Base-by-base conservation (phyloP, 2,888 invertebrate genomes). In the Lydus trimaculatus region DNA sequence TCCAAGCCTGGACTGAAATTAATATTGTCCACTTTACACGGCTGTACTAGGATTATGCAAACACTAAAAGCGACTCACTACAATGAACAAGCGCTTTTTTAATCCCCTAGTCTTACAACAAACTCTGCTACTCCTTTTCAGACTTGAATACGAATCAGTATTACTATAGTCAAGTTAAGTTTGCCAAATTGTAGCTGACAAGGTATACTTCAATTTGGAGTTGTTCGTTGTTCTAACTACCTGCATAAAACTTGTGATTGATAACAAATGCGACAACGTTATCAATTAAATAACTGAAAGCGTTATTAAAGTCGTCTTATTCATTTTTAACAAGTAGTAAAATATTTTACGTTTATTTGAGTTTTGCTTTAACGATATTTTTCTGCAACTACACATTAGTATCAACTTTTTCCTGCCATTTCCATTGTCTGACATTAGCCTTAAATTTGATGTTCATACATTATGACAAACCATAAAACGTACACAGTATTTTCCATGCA, bases 11-110 rank as follows among this genome's bases (percentile, higher is more conserved):
- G 79, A 80, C 81, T 20, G 73, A 82, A 84, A 84, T 84, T 84
- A 84, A 84, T 84, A 84, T 83, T 82, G 77, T 80, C 80, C 80
- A 80, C 79, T 81, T 80, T 79, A 81, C 81, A 80, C 73, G 77
- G 74, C 76, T 80, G 76, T 79, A 77, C 77, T 65, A 76, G 79
- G 78, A 78, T 78, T 77, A 77, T 73, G 75, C 71, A 13, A 64
- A 59, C 64, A 62, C 58, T 65, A 25, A 66, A 36, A 59, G 33
- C 31, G 56, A 20, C 65, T 20, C 65, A 20, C 28, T 31, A 65
- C 60, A 39, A 58, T 23, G 6, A 31, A 58, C 33, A 52, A 59
- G 36, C 25, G 28, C 61, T 61, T 36, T 61, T 52, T 25, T 23
- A 52, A 25, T 52, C 52, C 48, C 25, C 13, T 8, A 52, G 9